Evolutionary conservation across 2,113 vertebrate genomes (phyloP), one percentile per base, ranked within the genome.

Genomic region (Vulpes lagopus): DNA sequence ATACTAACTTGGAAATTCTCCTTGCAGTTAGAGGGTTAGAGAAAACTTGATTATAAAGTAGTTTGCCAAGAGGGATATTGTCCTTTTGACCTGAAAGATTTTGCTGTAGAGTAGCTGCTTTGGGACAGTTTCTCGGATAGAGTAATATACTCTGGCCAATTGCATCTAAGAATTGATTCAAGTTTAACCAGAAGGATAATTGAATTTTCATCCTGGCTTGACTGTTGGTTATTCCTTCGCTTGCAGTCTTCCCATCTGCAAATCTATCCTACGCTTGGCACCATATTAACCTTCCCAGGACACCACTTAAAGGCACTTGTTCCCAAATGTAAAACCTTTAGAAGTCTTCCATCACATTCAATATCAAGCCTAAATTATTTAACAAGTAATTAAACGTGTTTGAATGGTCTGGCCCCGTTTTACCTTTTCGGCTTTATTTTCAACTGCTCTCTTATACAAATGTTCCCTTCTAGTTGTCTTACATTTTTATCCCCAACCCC

Each of bases 11-110:
- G 10, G 90, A 96, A 76, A 74, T 25, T 91, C 74, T 85, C 55
- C 62, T 81, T 94, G n/a, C 20, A 76, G 71, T 93, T 86, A 96
- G n/a, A 93, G 69, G 76, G 65, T 93, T 86, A 96, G n/a, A 93
- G 69, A 60, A 97, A 89, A 97, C 49, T 89, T 94, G 88, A 95
- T 95, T 94, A 93, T 91, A 91, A 95, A 95, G 89, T 91, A 85
- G 55, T 91, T 96, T 97, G 49, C 88, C 88, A 96, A 83, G 65
- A 94, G 60, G 38, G 15, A 79, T 82, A 67, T 23, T 91, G 78
- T 95, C 84, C 93, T 97, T 98, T 96, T 96, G 84, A 93, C 55
- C 94, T 88, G 43, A 73, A 95, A 85, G 32, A 91, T 91, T 69
- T 95, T 96, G 49, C 71, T 89, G 43, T 85, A 78, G 92, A 98